Conservation (phyloP, 2,113 vertebrate genomes). For the Scytalopus superciliaris region DNA sequence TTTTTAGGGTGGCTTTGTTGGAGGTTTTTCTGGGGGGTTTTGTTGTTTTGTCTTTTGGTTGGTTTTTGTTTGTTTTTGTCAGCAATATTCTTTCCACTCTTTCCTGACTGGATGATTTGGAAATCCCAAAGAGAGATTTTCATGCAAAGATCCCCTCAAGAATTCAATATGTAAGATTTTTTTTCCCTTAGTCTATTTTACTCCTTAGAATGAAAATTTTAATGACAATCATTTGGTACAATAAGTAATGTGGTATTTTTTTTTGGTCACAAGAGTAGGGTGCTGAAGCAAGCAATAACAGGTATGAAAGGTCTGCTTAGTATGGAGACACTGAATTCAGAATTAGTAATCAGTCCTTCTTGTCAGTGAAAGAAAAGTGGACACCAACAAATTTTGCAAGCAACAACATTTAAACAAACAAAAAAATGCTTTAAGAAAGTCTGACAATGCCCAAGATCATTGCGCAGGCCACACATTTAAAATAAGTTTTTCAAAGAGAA, state of each 20-base stretch:
- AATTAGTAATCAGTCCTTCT: background rate
- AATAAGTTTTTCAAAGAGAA: background rate
- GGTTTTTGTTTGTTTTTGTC: background rate
- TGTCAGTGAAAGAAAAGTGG: background rate
- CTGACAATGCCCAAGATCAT: background rate
- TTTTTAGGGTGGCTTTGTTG: background rate
- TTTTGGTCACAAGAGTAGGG: background rate
- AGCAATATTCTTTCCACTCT: background rate
- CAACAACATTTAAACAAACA: background rate
- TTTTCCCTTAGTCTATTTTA: background rate
- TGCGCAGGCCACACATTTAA: background rate
- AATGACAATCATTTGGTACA: background rate
- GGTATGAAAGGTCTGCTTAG: accelerated
- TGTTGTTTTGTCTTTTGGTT: too few species aligned
- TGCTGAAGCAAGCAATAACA: background rate
- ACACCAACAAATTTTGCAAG: background rate
- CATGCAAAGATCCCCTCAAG: background rate
- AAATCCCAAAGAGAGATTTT: background rate
- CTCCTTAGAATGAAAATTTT: background rate
- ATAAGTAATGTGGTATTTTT: background rate
- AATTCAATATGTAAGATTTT: background rate
- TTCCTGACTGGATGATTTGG: background rate
- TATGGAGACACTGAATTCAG: background rate
- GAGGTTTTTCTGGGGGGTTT: background rate
- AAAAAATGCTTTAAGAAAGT: background rate